Evolutionary conservation across 2,888 invertebrate genomes (phyloP).

Genomic region (Lamproptera curius): DNA sequence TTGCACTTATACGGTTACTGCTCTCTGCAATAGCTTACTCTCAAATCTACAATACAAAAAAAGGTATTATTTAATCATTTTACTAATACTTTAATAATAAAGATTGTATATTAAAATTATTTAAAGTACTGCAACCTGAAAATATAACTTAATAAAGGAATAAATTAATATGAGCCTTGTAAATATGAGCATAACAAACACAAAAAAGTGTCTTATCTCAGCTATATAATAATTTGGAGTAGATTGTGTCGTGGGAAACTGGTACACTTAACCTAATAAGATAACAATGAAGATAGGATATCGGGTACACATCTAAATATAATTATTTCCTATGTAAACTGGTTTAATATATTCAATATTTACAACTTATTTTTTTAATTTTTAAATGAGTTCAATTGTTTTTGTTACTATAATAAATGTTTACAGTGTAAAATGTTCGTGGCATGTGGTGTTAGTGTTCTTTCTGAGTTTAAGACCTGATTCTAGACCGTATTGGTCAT

Average conservation of each 20-base stretch:
- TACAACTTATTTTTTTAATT: too few relatives aligned
- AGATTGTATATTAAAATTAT: too few relatives aligned
- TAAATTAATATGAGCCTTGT: too few relatives aligned
- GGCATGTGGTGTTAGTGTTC: background rate
- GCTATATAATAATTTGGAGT: conserved; percentile 2
- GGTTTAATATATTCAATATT: background rate
- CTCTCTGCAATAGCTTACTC: too few relatives aligned
- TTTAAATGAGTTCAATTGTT: background rate
- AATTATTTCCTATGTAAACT: too few relatives aligned
- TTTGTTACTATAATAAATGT: background rate
- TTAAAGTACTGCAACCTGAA: too few relatives aligned
- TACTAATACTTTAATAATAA: too few relatives aligned
- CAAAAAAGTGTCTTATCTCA: conserved; percentile 8
- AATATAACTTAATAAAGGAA: too few relatives aligned
- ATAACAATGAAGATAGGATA: background rate
- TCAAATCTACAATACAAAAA: too few relatives aligned
- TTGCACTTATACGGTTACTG: too few relatives aligned
- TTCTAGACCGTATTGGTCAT: background rate
- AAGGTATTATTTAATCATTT: too few relatives aligned
- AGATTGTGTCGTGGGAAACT: conserved; percentile 13
- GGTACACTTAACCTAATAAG: conserved; percentile 12
- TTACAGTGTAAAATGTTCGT: background rate
- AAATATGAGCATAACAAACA: background rate
- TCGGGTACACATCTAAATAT: too few relatives aligned
- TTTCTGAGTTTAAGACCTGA: background rate